Evolutionary conservation across 2,113 vertebrate genomes (phyloP), one percentile per base, ranked within the genome.

Genomic region (Serilophus lunatus): DNA sequence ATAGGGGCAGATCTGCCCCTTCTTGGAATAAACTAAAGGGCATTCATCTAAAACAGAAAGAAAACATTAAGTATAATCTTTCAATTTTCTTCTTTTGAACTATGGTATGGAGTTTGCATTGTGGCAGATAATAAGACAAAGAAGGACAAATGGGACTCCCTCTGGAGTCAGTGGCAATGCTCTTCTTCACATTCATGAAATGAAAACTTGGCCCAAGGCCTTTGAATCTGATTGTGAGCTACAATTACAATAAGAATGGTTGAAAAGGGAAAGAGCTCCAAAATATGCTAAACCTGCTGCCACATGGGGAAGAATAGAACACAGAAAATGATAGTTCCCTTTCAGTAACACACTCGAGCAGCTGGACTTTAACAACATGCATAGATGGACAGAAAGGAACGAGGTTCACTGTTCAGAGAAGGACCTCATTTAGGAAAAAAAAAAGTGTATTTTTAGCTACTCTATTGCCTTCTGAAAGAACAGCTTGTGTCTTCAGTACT

Each of bases 41-140:
- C 66, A 87, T 92, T 92, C 84, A 86, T 92, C 74, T 92, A 75
- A 87, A 95, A 84, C 47, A 12, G 77, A 86, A 96, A 86, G 47
- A 88, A 93, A 95, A 72, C 65, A 95, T 85, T 87, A 87, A 72
- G 61, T 61, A 85, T 76, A 85, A 92, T 90, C 29, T 85, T 95
- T 85, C 75, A 85, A 95, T 91, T 95, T 95, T 84, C 82, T 76
- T 49, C 57, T 82, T 87, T 60, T 85, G 94, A 96, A 56, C 91
- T 87, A 89, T 38, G 42, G 53, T 28, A 57, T 13, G 23, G 78
- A 65, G 72, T 64, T 92, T 40, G 12, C 56, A 60, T 80, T 61
- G 45, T 85, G 91, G 82, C 94, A 95, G 91, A 79, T 95, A 92
- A 90, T 71, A 71, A 86, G 75, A 90, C 74, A 95, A 91, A 96